phyloP scores from a whole-genome alignment of 1,140 invertebrate species.

The Pseudomyrmex cubaensis region DNA sequence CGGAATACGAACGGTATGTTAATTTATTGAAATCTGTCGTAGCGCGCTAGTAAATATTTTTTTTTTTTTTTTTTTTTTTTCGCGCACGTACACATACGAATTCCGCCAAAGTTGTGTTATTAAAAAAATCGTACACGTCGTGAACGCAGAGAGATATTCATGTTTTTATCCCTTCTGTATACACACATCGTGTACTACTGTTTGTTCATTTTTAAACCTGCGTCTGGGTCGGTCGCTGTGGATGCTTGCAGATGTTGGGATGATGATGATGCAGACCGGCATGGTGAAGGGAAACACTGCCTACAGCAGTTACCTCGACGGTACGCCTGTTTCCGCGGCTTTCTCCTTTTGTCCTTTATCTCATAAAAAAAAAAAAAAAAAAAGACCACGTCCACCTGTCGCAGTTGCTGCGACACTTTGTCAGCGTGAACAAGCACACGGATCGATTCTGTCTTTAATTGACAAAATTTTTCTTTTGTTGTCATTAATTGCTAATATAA shows the following conservation, averaged over 20 bases:
- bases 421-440: conserved; percentile 45
- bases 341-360: conserved; percentile 73
- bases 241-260: conserved; percentile 96
- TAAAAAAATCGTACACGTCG: conserved; percentile 6
- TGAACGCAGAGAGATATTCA: conserved; percentile 20
- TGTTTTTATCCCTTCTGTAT: conserved; percentile 8
- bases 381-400: conserved; percentile 23
- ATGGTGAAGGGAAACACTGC: conserved; percentile 94
- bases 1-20: background rate
- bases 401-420: conserved; percentile 46
- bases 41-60: background rate
- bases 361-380: conserved; percentile 16
- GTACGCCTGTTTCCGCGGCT: conserved; percentile 86
- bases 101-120: conserved; percentile 34
- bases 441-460: background rate
- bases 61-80: background rate
- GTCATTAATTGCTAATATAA: background rate
- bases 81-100: conserved; percentile 42
- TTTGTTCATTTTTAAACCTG: conserved; percentile 58
- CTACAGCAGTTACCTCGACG: conserved; percentile 92
- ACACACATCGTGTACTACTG: background rate
- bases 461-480: background rate
- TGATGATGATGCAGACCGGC: conserved; percentile 97
- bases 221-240: conserved; percentile 79
- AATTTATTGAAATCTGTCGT: conserved; percentile 8